Conservation (phyloP, 2,797 vertebrate species). For the Betta splendens region DNA sequence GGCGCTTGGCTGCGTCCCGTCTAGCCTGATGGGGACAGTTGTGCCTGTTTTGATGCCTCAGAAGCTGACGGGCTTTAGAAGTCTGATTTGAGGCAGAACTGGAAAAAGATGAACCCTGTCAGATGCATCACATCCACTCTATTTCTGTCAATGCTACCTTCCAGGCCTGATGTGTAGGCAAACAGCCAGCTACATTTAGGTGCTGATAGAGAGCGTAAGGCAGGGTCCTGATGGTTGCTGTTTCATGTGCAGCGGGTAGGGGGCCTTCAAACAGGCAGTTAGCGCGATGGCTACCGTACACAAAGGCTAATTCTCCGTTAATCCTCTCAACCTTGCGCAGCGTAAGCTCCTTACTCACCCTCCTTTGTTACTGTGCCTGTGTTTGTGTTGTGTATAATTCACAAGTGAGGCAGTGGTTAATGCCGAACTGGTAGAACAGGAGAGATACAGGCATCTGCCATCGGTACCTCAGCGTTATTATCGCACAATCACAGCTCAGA, state of each 20-base stretch:
- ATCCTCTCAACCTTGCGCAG: slow-evolving; percentile 70
- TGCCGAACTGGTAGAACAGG: slow-evolving; percentile 52
- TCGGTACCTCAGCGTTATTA: slow-evolving; percentile 65
- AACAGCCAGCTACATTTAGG: slow-evolving; percentile 47
- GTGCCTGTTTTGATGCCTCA: slow-evolving; percentile 50
- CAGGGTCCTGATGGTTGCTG: slow-evolving; percentile 38
- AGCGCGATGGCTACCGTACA: slow-evolving; percentile 60
- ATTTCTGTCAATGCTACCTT: slow-evolving; percentile 53
- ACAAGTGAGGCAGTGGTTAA: slow-evolving; percentile 64
- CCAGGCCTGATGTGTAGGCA: slow-evolving; percentile 42
- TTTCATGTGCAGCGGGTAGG: slow-evolving; percentile 33
- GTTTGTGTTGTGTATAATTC: slow-evolving; percentile 54
- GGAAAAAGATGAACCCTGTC: slow-evolving; percentile 53
- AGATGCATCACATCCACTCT: slow-evolving; percentile 48
- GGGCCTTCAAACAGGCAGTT: slow-evolving; percentile 56
- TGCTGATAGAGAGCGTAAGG: slow-evolving; percentile 34
- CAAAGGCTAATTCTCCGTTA: slow-evolving; percentile 62
- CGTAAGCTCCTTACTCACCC: slow-evolving; percentile 54
- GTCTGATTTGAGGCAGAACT: slow-evolving; percentile 57
- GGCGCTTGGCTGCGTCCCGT: slow-evolving; percentile 24
- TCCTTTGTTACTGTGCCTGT: slow-evolving; percentile 46
- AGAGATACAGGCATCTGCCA: slow-evolving; percentile 42
- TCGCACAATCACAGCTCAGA: slow-evolving; percentile 72
- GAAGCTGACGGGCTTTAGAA: slow-evolving; percentile 58
- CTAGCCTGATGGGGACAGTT: slow-evolving; percentile 45